Conservation (phyloP, 2,797 vertebrate species). For the Hybognathus amarus region DNA sequence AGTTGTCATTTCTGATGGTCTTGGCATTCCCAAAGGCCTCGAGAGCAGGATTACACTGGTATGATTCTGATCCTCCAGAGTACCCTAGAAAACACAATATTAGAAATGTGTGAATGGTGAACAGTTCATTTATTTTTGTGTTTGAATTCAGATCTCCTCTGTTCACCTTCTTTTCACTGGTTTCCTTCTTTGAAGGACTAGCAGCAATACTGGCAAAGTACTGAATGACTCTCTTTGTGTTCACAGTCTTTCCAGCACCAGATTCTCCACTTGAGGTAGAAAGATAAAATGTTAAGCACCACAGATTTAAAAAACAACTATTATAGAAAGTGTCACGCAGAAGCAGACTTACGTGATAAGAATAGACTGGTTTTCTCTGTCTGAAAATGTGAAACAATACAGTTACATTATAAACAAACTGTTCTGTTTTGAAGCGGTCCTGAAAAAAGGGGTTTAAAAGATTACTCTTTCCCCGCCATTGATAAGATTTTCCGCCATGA, state of each 20-base stretch:
- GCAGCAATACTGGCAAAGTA: constrained; percentile 56
- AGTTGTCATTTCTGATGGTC: constrained; percentile 61
- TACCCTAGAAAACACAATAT: constrained; percentile 67
- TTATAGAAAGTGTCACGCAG: neutral
- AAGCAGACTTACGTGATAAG: constrained; percentile 75
- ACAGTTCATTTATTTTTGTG: too few relatives aligned
- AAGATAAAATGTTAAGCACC: neutral
- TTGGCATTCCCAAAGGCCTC: constrained; percentile 86
- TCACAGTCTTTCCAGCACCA: constrained; percentile 65
- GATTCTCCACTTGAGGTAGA: constrained; percentile 78
- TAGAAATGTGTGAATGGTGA: neutral
- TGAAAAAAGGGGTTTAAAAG: neutral
- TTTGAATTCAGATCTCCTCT: neutral
- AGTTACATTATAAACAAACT: neutral
- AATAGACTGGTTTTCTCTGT: constrained; percentile 80
- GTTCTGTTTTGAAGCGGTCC: neutral
- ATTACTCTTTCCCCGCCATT: neutral
- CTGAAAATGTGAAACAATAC: constrained; percentile 58
- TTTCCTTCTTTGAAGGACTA: neutral
- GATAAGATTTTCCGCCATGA: neutral
- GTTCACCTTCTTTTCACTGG: constrained; percentile 41
- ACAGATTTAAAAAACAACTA: too few relatives aligned
- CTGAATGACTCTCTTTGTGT: neutral
- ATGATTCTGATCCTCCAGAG: constrained; percentile 79
- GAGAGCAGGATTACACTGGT: constrained; percentile 79